These are phyloP conservation scores for Odontomachus brunneus DNA, from an alignment of 1,140 invertebrate genomes.

Conservation along the genomic window DNA sequence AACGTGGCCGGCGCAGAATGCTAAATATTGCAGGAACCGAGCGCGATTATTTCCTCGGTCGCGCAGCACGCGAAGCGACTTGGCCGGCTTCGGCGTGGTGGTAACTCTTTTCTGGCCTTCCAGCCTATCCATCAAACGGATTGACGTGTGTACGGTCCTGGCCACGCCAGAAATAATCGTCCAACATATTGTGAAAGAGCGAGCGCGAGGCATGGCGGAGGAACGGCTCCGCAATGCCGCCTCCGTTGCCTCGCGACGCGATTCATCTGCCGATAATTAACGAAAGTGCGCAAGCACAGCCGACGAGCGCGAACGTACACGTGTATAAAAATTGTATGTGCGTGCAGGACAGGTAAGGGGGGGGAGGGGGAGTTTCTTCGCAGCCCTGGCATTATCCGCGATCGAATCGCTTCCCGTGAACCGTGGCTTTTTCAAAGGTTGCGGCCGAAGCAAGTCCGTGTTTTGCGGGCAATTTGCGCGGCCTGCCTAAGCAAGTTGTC, in stretches of 20 bases:
- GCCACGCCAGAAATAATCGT: conserved; percentile 58
- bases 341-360: too few species aligned
- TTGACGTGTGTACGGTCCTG: conserved; percentile 56
- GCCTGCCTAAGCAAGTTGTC: neutral
- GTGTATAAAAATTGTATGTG: too few species aligned
- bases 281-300: too few species aligned
- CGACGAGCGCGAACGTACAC: too few species aligned
- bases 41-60: conserved; percentile 28
- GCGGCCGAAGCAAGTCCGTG: neutral
- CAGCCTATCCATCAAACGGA: conserved; percentile 66
- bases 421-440: neutral
- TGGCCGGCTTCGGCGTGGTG: neutral
- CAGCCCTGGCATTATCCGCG: neutral
- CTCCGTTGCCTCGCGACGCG: conserved; percentile 11
- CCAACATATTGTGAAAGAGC: conserved; percentile 61
- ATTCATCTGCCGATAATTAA: conserved; percentile 49
- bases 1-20: neutral
- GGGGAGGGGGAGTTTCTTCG: neutral
- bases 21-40: conserved; percentile 4
- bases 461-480: neutral
- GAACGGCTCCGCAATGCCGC: conserved; percentile 7
- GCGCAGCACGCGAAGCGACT: conserved; percentile 14
- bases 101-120: conserved; percentile 44
- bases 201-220: conserved; percentile 36
- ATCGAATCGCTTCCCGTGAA: neutral